Evolutionary conservation across 1,140 invertebrate species (phyloP).

Genomic region (Planococcus citri): DNA sequence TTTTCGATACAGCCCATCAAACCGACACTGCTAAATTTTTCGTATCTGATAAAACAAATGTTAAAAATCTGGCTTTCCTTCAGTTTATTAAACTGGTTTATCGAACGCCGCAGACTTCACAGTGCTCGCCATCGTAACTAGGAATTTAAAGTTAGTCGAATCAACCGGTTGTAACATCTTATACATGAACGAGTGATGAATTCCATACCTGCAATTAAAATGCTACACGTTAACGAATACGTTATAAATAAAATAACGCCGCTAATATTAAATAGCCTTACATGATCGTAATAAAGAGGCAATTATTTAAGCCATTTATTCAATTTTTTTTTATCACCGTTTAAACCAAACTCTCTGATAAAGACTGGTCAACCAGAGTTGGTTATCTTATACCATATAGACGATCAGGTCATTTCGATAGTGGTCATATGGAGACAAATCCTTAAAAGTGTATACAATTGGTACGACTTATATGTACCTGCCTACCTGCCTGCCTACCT

Average conservation of each 20-base stretch:
- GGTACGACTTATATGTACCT: too few species aligned
- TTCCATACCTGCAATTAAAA: constrained; percentile 3
- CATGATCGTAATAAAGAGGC: too few species aligned
- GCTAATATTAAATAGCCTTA: too few species aligned
- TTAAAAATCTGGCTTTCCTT: constrained; percentile 15
- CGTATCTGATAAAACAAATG: neutral
- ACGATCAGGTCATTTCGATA: too few species aligned
- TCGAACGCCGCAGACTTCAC: neutral
- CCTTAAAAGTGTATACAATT: too few species aligned
- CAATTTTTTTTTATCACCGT: too few species aligned
- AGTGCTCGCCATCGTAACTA: neutral
- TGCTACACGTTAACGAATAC: neutral
- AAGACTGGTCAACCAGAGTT: too few species aligned
- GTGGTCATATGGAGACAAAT: too few species aligned
- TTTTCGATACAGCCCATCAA: constrained; percentile 11
- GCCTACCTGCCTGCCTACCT: too few species aligned
- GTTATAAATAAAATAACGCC: neutral
- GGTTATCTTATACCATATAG: too few species aligned
- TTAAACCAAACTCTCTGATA: too few species aligned
- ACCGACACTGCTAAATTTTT: neutral
- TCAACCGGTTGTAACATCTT: neutral
- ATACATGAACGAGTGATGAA: neutral
- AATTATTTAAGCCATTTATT: too few species aligned
- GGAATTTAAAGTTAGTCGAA: neutral
- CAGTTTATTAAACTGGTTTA: constrained; percentile 13